Conservation (phyloP, 2,113 vertebrate species). For the Pandion haliaetus region DNA sequence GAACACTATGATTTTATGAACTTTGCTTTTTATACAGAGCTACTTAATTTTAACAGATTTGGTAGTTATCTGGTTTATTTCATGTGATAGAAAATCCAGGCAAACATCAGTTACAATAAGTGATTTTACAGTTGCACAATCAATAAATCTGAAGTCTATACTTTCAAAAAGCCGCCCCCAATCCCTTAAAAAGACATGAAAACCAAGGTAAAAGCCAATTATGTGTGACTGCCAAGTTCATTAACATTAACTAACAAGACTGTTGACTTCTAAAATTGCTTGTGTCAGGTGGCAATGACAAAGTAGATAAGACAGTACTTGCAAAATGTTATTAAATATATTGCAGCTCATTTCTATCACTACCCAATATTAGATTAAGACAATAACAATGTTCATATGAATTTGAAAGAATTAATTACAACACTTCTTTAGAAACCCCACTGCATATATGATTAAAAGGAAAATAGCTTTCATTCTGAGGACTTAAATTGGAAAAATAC, state of each 20-base stretch:
- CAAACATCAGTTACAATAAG: neutral
- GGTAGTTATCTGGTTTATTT: neutral
- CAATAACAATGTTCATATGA: neutral
- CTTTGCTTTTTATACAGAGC: neutral
- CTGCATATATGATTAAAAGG: neutral
- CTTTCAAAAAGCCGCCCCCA: neutral
- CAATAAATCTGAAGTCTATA: neutral
- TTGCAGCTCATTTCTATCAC: neutral
- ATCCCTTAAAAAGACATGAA: neutral
- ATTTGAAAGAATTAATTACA: neutral
- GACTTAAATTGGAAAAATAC: neutral
- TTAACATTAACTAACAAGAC: slow-evolving; percentile 10
- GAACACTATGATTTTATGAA: neutral
- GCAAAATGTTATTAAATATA: neutral
- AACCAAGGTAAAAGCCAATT: neutral
- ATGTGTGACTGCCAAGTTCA: slow-evolving; percentile 6
- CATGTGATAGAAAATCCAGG: neutral
- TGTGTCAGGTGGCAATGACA: neutral
- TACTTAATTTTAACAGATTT: neutral
- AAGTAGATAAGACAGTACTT: neutral
- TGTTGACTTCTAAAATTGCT: slow-evolving; percentile 24
- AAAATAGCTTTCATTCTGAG: neutral
- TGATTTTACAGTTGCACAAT: neutral
- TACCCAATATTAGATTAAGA: neutral
- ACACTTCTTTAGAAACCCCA: neutral